A percentile compares a stretch with the other conserved stretches of the same genome.
Evolutionary conservation across 2,888 invertebrate genomes (phyloP).

Genomic region (Epistrophe eligans): DNA sequence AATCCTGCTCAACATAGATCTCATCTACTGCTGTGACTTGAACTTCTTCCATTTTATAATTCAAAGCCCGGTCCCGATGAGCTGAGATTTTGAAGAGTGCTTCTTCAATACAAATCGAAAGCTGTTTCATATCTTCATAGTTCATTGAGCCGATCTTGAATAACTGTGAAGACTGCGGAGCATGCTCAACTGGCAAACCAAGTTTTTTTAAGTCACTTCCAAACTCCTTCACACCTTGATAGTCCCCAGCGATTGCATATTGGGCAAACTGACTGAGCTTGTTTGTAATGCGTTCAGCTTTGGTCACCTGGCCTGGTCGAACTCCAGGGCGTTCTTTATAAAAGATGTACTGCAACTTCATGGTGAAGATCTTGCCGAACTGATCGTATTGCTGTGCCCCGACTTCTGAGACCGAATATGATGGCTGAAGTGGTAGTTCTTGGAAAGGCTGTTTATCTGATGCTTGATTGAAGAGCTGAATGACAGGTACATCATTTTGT

Average conservation of each 20-base stretch:
- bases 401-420: conserved; percentile 97
- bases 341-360: conserved; percentile 97
- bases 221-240: conserved; percentile 96
- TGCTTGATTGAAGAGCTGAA: conserved; percentile 93
- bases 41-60: conserved; percentile 98
- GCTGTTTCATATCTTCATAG: conserved; percentile 95
- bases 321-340: conserved; percentile 99
- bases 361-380: conserved; percentile 99
- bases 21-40: conserved; percentile 97
- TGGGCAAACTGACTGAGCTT: conserved; percentile 97
- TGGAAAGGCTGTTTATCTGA: conserved; percentile 96
- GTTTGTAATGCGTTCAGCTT: conserved; percentile 95
- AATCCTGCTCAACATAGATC: conserved; percentile 94
- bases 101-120: conserved; percentile 96
- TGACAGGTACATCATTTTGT: conserved; percentile 92
- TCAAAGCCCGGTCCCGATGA: conserved; percentile 93
- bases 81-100: conserved; percentile 93
- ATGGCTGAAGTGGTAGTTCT: conserved; percentile 96
- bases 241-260: conserved; percentile 96
- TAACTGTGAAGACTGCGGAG: conserved; percentile 97
- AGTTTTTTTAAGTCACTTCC: conserved; percentile 96
- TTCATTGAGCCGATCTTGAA: conserved; percentile 96
- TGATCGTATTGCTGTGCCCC: conserved; percentile 99
- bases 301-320: conserved; percentile 96
- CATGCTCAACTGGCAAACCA: conserved; percentile 98